phyloP scores from a whole-genome alignment of 64 coral and sea anemone genomes.

The Exaiptasia diaphana region DNA sequence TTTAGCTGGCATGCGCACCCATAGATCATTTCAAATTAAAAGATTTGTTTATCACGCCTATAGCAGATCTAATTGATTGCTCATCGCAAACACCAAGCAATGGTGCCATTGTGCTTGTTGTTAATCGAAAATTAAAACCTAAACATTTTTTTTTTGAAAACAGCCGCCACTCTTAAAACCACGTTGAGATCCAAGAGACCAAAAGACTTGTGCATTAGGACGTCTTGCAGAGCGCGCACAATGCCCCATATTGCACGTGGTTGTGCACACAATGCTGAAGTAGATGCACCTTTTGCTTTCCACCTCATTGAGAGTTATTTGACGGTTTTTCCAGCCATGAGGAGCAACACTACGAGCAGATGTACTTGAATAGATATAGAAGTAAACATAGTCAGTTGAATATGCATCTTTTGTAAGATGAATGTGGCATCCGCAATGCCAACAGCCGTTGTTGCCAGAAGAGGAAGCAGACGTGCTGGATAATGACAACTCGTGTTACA shows the following conservation, averaged over 20 bases:
- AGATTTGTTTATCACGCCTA: too few relatives aligned
- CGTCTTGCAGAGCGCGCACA: not conserved
- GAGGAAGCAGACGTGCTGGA: not conserved
- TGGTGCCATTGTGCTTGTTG: too few relatives aligned
- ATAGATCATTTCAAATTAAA: too few relatives aligned
- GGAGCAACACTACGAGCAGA: not conserved
- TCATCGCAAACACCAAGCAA: too few relatives aligned
- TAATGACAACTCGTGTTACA: slow-evolving; percentile 7
- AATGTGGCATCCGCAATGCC: not conserved
- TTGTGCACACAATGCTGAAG: not conserved
- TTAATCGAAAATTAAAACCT: too few relatives aligned
- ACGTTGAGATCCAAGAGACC: not conserved
- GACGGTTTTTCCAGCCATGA: not conserved
- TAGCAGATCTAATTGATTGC: too few relatives aligned
- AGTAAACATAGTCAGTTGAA: not conserved
- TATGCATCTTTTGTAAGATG: not conserved
- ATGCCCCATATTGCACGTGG: not conserved
- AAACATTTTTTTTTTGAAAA: not conserved
- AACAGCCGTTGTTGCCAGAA: slow-evolving; percentile 10
- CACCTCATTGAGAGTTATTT: slow-evolving; percentile 8
- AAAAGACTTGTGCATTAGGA: not conserved
- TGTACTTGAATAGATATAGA: not conserved
- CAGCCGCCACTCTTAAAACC: not conserved
- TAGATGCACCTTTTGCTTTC: slow-evolving; percentile 20
- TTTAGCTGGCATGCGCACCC: too few relatives aligned